These are phyloP conservation scores for Lepilemur septentrionalis DNA, from an alignment of 2,797 vertebrate genomes.

Conservation along the genomic window DNA sequence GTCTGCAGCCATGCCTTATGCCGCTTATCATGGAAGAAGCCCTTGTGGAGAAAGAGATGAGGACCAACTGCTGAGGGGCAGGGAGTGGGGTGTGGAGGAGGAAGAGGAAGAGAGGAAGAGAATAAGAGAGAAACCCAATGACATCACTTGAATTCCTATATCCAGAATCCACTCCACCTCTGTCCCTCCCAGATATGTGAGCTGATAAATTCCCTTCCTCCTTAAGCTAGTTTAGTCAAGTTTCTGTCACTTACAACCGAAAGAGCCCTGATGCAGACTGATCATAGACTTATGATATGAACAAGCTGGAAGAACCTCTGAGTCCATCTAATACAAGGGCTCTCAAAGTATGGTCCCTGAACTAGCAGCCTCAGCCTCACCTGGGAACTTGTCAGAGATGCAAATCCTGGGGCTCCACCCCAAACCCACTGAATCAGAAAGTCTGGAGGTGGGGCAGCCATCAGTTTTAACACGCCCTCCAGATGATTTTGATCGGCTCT, in stretches of 20 bases:
- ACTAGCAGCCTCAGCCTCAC: neutral
- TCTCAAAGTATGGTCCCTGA: neutral
- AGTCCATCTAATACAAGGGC: neutral
- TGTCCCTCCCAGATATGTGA: conserved; percentile 32
- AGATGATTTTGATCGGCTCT: neutral
- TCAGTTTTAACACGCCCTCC: conserved; percentile 26
- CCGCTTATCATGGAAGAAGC: neutral
- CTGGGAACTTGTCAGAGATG: conserved; percentile 3
- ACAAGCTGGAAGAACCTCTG: neutral
- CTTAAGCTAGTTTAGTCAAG: conserved; percentile 48
- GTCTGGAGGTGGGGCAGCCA: neutral
- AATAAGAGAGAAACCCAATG: neutral
- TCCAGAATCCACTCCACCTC: conserved; percentile 7
- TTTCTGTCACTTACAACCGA: conserved; percentile 45
- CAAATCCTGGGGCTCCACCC: neutral
- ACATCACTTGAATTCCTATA: conserved; percentile 48
- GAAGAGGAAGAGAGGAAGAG: neutral
- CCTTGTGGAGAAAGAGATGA: neutral
- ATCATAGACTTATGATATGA: neutral
- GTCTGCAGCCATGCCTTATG: neutral
- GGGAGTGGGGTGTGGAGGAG: neutral
- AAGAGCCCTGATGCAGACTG: conserved; percentile 39
- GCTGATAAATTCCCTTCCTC: conserved; percentile 54
- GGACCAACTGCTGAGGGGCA: neutral
- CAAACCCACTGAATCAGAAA: neutral